A percentile compares a stretch with the other conserved stretches of the same genome.
Evolutionary conservation across 2,113 vertebrate species (phyloP).

Genomic region (Cyanoramphus novaezelandiae): DNA sequence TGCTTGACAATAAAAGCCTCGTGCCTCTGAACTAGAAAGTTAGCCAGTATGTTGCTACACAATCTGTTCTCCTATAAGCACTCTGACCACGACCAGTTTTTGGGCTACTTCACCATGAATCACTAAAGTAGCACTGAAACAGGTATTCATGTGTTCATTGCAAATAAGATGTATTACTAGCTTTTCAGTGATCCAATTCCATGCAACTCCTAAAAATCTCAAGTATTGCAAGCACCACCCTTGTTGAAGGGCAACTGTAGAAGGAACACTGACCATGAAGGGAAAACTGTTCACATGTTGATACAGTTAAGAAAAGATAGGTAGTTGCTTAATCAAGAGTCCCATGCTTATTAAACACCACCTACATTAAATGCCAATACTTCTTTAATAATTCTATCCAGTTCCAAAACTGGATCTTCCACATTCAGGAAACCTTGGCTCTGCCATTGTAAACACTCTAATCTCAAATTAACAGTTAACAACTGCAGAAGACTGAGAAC

Average conservation of each 20-base stretch:
- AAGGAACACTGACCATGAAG: accelerated
- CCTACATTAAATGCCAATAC: conserved; percentile 1
- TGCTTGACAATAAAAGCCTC: not conserved
- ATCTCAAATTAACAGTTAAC: not conserved
- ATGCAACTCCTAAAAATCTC: not conserved
- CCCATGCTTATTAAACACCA: not conserved
- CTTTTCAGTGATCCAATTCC: not conserved
- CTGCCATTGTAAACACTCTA: not conserved
- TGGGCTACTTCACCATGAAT: not conserved
- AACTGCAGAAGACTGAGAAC: not conserved
- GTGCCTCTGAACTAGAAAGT: not conserved
- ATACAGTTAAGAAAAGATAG: not conserved
- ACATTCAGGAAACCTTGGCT: not conserved
- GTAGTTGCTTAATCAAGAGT: not conserved
- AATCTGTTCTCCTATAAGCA: not conserved
- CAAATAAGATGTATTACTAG: not conserved
- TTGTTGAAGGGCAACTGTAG: not conserved
- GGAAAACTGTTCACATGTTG: not conserved
- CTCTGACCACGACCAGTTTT: not conserved
- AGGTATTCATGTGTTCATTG: not conserved
- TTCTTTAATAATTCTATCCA: not conserved
- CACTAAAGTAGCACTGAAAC: not conserved
- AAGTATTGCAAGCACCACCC: not conserved
- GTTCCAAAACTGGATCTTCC: not conserved
- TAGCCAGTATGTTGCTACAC: not conserved